Evolutionary conservation across 2,888 invertebrate species (phyloP).

Genomic region (Siphonodentalium dalli): DNA sequence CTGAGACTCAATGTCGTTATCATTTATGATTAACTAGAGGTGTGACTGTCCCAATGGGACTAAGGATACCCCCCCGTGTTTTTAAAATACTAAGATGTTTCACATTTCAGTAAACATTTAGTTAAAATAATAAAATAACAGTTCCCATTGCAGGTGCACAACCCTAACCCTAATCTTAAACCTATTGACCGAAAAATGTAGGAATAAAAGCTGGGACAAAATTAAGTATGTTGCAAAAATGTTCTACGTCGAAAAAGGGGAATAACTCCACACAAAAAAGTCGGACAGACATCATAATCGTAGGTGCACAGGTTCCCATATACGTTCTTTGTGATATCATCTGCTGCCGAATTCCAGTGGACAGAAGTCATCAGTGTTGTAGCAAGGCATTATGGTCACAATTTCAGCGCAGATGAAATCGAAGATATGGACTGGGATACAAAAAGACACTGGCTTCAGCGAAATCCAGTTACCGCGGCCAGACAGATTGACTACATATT

Average conservation of each 20-base stretch:
- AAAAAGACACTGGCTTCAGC: conserved; percentile 6
- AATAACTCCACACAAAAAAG: no score
- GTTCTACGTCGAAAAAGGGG: no score
- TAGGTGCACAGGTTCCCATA: conserved; percentile 21
- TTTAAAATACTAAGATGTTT: no score
- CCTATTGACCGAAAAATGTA: no score
- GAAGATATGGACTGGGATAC: background rate
- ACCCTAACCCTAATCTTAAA: no score
- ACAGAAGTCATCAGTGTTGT: conserved; percentile 11
- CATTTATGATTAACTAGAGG: background rate
- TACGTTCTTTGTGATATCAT: conserved; percentile 12
- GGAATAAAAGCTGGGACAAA: no score
- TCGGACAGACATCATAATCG: conserved; percentile 23
- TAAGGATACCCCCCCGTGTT: no score
- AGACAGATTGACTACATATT: conserved; percentile 16
- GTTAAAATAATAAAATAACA: no score
- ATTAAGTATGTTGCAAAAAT: no score
- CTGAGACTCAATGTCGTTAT: background rate
- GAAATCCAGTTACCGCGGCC: conserved; percentile 8
- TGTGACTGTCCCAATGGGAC: no score
- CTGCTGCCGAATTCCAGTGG: conserved; percentile 16
- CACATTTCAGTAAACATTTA: no score
- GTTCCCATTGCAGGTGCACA: no score
- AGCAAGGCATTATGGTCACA: conserved; percentile 5
- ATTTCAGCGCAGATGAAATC: background rate